These are phyloP conservation scores for Phallusia fumigata DNA, from an alignment of 23 tunicate species.

Conservation along the genomic window DNA sequence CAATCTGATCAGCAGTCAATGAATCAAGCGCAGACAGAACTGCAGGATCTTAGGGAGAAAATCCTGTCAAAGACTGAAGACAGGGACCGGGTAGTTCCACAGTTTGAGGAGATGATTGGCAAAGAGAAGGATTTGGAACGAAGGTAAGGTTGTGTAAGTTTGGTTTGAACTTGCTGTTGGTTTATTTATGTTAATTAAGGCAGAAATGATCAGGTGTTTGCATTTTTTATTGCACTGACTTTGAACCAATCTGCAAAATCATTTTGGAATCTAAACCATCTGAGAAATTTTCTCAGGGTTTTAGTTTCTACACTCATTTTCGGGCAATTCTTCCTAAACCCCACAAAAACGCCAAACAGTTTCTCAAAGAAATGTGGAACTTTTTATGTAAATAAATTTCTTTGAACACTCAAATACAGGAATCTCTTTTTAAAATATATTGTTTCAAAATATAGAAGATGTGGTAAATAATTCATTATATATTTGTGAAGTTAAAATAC, in stretches of 20 bases:
- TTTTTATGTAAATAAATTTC: no score
- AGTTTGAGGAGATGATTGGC: constrained; percentile 66
- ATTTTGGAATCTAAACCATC: background rate
- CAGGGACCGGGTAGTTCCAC: constrained; percentile 59
- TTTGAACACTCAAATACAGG: no score
- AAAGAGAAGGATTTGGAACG: constrained; percentile 76
- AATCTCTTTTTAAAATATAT: no score
- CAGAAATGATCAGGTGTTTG: constrained; percentile 3
- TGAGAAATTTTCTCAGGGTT: background rate
- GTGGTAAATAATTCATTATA: no score
- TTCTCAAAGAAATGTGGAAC: no score
- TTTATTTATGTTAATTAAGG: background rate
- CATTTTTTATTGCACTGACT: background rate
- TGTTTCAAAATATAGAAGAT: no score
- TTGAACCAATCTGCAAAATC: background rate
- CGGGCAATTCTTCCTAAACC: no score
- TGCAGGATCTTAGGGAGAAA: constrained; percentile 59
- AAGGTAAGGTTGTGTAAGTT: no score
- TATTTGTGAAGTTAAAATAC: no score
- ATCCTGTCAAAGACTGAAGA: constrained; percentile 67
- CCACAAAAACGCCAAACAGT: no score
- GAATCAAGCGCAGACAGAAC: constrained; percentile 75
- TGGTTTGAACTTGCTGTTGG: no score
- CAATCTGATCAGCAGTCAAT: constrained; percentile 59
- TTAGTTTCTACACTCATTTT: background rate